Conservation (phyloP, 2,113 vertebrate genomes). For the Tapirus terrestris region DNA sequence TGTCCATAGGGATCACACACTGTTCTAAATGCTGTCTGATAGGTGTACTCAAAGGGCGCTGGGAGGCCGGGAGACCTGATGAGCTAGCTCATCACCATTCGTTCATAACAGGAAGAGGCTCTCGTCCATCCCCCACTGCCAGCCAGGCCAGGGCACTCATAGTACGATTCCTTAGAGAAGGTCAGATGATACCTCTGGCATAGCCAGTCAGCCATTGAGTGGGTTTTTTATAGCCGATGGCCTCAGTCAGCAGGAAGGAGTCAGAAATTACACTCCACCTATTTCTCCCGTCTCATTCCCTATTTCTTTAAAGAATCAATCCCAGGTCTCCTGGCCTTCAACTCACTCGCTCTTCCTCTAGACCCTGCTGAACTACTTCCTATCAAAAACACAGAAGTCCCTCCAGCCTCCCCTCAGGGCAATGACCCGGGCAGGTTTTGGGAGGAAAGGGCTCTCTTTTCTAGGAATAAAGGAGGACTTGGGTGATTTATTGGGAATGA, state of each 20-base stretch:
- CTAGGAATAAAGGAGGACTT: not conserved
- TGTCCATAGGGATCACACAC: no score
- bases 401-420: not conserved
- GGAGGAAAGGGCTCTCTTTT: not conserved
- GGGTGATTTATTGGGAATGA: slow-evolving; percentile 54
- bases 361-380: not conserved
- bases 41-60: not conserved
- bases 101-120: not conserved
- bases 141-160: not conserved
- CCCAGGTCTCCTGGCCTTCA: not conserved
- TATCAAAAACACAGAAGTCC: not conserved
- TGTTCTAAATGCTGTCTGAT: not conserved
- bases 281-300: not conserved
- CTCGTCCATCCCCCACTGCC: not conserved
- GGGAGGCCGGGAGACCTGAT: no score
- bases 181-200: not conserved
- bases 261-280: not conserved
- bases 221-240: not conserved
- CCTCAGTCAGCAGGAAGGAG: slow-evolving; percentile 39
- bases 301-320: not conserved
- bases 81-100: not conserved
- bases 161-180: not conserved
- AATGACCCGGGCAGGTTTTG: no score
- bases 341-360: not conserved
- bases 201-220: not conserved